Conservation (phyloP, 2,113 vertebrate genomes). For the Dendrocopos noguchii region DNA sequence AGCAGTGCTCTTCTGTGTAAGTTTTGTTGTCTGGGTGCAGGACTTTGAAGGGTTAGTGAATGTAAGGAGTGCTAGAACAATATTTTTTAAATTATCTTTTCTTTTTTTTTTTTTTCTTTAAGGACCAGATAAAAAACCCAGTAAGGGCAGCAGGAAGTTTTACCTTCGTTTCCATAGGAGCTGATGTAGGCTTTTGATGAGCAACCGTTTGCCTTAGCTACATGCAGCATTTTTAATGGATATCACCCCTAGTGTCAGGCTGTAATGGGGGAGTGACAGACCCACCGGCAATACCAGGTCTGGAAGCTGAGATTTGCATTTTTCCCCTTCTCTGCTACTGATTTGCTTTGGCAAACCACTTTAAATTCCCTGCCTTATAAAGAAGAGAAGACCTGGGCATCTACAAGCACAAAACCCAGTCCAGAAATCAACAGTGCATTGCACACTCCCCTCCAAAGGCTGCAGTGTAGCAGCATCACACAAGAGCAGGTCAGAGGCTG, state of each 20-base stretch:
- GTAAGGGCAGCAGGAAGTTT: background rate
- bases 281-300: background rate
- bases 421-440: background rate
- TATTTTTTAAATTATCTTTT: background rate
- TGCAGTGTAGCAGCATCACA: background rate
- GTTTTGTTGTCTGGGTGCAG: background rate
- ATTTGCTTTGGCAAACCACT: background rate
- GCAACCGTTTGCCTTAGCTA: background rate
- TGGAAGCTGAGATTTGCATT: background rate
- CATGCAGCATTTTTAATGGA: background rate
- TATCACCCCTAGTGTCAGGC: background rate
- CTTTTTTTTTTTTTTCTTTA: background rate
- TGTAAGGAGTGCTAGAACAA: background rate
- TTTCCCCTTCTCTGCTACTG: background rate
- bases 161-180: constrained; percentile 9
- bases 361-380: background rate
- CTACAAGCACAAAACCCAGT: background rate
- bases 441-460: background rate
- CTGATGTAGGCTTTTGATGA: constrained; percentile 9
- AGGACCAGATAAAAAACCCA: background rate
- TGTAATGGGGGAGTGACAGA: background rate
- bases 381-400: background rate
- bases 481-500: background rate
- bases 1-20: background rate
- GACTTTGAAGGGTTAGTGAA: background rate